A percentile compares a stretch with the other conserved stretches of the same genome.
Conservation (phyloP, 2,113 vertebrate species). For the Tonatia bakeri region DNA sequence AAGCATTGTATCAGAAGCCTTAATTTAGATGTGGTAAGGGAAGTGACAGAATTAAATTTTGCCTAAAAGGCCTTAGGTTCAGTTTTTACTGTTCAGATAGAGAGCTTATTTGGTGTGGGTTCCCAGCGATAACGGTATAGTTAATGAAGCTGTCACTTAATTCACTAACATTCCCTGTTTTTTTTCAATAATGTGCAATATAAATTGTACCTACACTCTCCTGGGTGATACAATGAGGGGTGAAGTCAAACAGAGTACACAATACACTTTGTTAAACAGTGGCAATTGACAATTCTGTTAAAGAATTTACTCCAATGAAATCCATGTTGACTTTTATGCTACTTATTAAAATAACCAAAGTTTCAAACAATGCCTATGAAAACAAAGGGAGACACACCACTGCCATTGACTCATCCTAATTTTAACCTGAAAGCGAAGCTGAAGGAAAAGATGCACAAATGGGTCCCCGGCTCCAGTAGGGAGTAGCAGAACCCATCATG, state of each 20-base stretch:
- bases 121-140: not conserved
- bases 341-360: conserved; percentile 11
- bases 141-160: not conserved
- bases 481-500: not conserved
- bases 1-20: not conserved
- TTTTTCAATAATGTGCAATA: not conserved
- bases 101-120: not conserved
- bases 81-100: not conserved
- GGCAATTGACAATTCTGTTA: not conserved
- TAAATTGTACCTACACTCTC: not conserved
- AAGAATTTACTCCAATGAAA: not conserved
- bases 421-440: not conserved
- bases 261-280: not conserved
- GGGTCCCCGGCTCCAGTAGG: not conserved
- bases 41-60: conserved; percentile 7
- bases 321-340: not conserved
- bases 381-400: not conserved
- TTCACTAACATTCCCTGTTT: not conserved
- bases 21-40: conserved; percentile 17
- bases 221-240: not conserved
- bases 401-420: not conserved
- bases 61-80: conserved; percentile 6
- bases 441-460: not conserved
- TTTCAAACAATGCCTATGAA: not conserved
- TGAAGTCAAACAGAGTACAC: not conserved